Conservation (phyloP, 2,888 invertebrate genomes). For the Heteromyza rotundicornis region DNA sequence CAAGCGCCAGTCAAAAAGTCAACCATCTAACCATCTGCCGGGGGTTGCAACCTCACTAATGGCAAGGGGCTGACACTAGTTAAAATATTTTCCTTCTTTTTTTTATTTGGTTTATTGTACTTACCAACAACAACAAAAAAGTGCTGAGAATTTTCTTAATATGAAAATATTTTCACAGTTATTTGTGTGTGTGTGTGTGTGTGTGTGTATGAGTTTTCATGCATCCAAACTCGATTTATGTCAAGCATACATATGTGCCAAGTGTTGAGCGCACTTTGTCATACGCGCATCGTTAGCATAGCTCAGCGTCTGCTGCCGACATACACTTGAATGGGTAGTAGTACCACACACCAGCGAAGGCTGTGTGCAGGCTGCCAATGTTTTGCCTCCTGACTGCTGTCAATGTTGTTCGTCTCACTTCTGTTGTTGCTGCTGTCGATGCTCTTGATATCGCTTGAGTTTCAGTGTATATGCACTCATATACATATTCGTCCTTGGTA, state of each 20-base stretch:
- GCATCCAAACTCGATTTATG: neutral
- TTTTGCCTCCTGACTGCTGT: too few species aligned
- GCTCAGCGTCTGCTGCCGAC: neutral
- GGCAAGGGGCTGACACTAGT: neutral
- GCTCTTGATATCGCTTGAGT: neutral
- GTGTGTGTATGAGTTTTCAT: neutral
- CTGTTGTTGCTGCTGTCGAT: neutral
- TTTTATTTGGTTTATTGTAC: too few species aligned
- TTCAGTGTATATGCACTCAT: too few species aligned
- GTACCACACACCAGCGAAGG: too few species aligned
- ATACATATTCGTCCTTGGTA: neutral
- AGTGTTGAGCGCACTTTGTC: neutral
- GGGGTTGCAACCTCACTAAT: neutral
- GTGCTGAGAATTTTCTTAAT: neutral
- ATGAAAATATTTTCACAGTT: neutral
- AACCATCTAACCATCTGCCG: too few species aligned
- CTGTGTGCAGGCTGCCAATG: too few species aligned
- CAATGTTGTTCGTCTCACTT: neutral
- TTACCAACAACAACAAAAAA: neutral
- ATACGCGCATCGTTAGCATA: slow-evolving; percentile 8
- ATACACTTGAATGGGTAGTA: too few species aligned
- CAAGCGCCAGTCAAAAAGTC: too few species aligned
- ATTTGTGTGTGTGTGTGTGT: neutral
- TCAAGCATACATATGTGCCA: slow-evolving; percentile 3
- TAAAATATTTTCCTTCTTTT: too few species aligned